Evolutionary conservation across 1,140 invertebrate genomes (phyloP).

Genomic region (Drosophila kanapiae): DNA sequence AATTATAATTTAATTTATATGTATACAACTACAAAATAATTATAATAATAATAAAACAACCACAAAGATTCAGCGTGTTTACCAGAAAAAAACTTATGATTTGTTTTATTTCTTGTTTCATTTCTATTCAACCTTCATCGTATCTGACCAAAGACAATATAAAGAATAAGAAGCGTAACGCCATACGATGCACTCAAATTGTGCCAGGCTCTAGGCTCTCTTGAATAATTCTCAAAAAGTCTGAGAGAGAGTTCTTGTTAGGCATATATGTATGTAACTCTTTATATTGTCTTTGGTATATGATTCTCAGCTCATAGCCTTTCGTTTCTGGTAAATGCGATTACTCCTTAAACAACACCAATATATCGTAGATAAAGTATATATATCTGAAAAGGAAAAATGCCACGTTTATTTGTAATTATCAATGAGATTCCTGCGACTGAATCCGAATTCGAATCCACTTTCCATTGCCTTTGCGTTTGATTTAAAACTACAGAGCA

Average conservation of each 20-base stretch:
- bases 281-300: not conserved
- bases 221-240: too few relatives aligned
- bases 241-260: too few relatives aligned
- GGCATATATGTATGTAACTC: not conserved
- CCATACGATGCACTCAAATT: too few relatives aligned
- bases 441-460: slow-evolving; percentile 23
- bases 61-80: slow-evolving; percentile 55
- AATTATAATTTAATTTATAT: slow-evolving; percentile 80
- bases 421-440: slow-evolving; percentile 49
- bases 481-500: slow-evolving; percentile 32
- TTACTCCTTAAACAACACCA: slow-evolving; percentile 43
- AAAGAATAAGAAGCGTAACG: not conserved
- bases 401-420: slow-evolving; percentile 14
- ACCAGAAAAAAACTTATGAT: slow-evolving; percentile 56
- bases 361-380: slow-evolving; percentile 30
- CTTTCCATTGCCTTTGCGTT: slow-evolving; percentile 50
- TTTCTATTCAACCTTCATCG: not conserved
- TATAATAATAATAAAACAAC: slow-evolving; percentile 58
- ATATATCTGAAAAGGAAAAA: slow-evolving; percentile 39
- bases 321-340: slow-evolving; percentile 41
- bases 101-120: slow-evolving; percentile 24
- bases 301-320: slow-evolving; percentile 7
- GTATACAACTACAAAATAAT: slow-evolving; percentile 76
- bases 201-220: too few relatives aligned
- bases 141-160: not conserved